Conservation (phyloP, 37 sponge, comb jelly and placozoan species). For the Oopsacas minuta region DNA sequence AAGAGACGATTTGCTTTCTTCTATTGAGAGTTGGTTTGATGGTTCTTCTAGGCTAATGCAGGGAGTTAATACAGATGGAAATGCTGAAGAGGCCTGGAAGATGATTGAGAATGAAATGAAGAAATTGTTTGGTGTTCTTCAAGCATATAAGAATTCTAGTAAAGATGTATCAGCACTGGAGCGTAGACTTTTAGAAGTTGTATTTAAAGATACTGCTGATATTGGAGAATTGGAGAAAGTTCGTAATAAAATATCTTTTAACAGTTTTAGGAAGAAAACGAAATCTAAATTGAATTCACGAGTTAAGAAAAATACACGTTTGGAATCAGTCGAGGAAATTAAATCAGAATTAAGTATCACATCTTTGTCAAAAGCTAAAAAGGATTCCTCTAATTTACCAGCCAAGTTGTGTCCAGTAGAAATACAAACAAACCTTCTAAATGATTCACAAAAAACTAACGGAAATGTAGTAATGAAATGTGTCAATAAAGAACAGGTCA, state of each 20-base stretch:
- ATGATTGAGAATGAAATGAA: constrained; percentile 1
- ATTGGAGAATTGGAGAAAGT: constrained; percentile 12
- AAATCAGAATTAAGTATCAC: neutral
- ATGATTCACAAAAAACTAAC: neutral
- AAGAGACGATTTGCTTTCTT: neutral
- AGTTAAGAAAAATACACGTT: neutral
- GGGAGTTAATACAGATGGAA: neutral
- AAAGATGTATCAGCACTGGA: neutral
- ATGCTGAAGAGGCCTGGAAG: neutral
- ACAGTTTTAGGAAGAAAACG: neutral
- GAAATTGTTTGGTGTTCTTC: neutral
- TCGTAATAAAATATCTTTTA: neutral
- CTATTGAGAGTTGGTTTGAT: neutral
- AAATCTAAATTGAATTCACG: neutral
- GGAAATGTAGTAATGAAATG: neutral
- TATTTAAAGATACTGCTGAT: neutral
- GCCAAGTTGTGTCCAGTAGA: neutral
- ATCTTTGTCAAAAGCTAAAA: neutral
- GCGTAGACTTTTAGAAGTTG: neutral
- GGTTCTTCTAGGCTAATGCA: neutral
- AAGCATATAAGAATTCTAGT: neutral
- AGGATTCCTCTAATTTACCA: neutral
- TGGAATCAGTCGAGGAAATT: neutral
- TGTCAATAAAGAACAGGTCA: neutral
- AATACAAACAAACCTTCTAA: neutral